Percentiles rank a stretch among this genome's conserved stretches.
Conservation (phyloP, 2,113 vertebrate genomes). For the Alethe castanea region DNA sequence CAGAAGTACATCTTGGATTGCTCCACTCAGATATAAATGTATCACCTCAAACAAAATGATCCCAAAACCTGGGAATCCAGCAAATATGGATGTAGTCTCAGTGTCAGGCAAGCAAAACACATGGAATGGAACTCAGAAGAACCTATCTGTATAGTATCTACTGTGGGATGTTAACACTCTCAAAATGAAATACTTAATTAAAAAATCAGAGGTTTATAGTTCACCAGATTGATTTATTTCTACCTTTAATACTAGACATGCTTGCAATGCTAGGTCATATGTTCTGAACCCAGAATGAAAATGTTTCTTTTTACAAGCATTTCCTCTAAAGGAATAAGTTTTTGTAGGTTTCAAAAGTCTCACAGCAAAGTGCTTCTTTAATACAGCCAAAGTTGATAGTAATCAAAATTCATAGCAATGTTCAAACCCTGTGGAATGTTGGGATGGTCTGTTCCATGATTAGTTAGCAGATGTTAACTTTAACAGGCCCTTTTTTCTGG, state of each 20-base stretch:
- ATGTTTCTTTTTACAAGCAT: not conserved
- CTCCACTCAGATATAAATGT: not conserved
- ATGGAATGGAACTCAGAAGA: not conserved
- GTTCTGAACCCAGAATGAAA: not conserved
- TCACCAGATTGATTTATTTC: not conserved
- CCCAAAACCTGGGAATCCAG: not conserved
- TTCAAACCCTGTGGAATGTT: slow-evolving; percentile 42
- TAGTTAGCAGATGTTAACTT: slow-evolving; percentile 68
- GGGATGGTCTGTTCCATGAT: slow-evolving; percentile 52
- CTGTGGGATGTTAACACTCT: not conserved
- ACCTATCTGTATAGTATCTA: not conserved
- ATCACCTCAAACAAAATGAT: not conserved
- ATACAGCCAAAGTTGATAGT: slow-evolving; percentile 42
- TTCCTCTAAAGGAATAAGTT: not conserved
- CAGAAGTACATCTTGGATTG: not conserved
- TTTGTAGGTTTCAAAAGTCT: not conserved
- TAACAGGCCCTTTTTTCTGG: slow-evolving; percentile 54
- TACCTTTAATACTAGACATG: not conserved
- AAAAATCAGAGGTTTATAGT: not conserved
- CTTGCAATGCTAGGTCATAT: not conserved
- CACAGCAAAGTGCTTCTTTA: not conserved
- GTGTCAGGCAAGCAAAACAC: not conserved
- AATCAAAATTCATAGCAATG: slow-evolving; percentile 59
- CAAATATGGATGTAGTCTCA: not conserved
- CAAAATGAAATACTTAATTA: not conserved